Base-by-base conservation (phyloP, 1,140 invertebrate species). In the Hydropsyche tenuis region DNA sequence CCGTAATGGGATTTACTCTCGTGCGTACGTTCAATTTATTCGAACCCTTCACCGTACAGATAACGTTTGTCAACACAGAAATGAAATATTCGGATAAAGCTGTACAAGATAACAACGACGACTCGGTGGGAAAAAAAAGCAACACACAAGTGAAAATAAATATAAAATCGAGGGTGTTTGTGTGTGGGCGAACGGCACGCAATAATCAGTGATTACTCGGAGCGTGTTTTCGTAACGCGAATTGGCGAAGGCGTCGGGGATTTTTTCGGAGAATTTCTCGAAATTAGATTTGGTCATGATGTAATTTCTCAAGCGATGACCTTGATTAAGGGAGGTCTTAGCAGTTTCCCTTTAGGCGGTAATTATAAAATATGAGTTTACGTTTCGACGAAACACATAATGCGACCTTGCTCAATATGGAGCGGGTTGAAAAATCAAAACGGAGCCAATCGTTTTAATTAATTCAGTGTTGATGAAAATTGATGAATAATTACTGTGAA, bases 1-100 rank as follows among this genome's bases (percentile, higher is more conserved):
- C 65, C 25, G 65, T 68, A 68, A 68, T 68, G 65, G 65, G 65
- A 68, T 68, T 68, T 68, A 68, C 65, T 51, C 37, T 43, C 14
- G 65, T 48, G 65, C 45, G 65, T 27, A 68, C 65, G 65, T 68
- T 51, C 65, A 68, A 68, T 68, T 68, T 68, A 68, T 46, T 51
- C 42, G 63, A 65, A 65, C 63, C 63, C 63, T 65, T 65, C 46
- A 68, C 20, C 46, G 23, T 68, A 27, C 23, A 68, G 46, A 51
- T 51, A 51, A 68, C 65, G 43, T 68, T 68, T 68, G 65, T 68
- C 65, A 68, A 68, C 65, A 68, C 20, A 3, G 65, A 23, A 43
- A 68, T 68, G 65, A 68, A 68, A 68, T 68, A 68, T 68, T 48
- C 27, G 37, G 1, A n/a, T n/a, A 68, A 25, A 27, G 45, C 23